phyloP scores from a whole-genome alignment of 2,888 invertebrate genomes.

The Scrobipalpa atriplicella region DNA sequence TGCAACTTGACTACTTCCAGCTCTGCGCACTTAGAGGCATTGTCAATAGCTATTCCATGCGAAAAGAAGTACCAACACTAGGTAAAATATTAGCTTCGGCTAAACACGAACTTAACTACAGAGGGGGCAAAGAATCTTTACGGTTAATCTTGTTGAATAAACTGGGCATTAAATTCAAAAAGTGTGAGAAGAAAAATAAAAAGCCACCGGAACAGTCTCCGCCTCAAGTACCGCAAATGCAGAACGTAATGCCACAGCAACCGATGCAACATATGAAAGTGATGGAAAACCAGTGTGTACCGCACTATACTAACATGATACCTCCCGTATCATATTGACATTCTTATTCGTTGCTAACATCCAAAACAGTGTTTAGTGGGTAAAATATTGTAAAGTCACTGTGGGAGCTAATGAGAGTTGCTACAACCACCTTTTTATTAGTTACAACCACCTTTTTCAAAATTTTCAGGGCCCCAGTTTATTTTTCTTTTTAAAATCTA shows the following conservation, averaged over 20 bases:
- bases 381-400: no score
- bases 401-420: no score
- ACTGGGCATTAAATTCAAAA: slow-evolving; percentile 76
- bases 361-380: not conserved
- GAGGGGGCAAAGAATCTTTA: slow-evolving; percentile 72
- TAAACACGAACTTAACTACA: slow-evolving; percentile 69
- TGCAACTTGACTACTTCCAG: slow-evolving; percentile 74
- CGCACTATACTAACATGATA: slow-evolving; percentile 63
- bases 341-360: slow-evolving; percentile 18
- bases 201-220: slow-evolving; percentile 59
- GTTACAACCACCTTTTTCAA: no score
- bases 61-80: slow-evolving; percentile 74
- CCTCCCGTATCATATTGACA: slow-evolving; percentile 68
- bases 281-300: slow-evolving; percentile 65
- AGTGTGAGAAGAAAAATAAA: slow-evolving; percentile 75
- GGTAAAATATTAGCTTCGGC: slow-evolving; percentile 74
- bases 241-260: slow-evolving; percentile 46
- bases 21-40: slow-evolving; percentile 71
- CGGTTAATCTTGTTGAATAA: slow-evolving; percentile 73
- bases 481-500: no score
- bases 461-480: no score
- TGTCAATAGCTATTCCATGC: slow-evolving; percentile 67
- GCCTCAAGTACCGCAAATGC: slow-evolving; percentile 44
- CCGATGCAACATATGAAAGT: slow-evolving; percentile 55
- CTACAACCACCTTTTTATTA: no score